Percentiles rank a stretch among this genome's conserved stretches.
These are phyloP conservation scores for Oreochromis mossambicus DNA, from an alignment of 2,797 vertebrate genomes.

Conservation along the genomic window DNA sequence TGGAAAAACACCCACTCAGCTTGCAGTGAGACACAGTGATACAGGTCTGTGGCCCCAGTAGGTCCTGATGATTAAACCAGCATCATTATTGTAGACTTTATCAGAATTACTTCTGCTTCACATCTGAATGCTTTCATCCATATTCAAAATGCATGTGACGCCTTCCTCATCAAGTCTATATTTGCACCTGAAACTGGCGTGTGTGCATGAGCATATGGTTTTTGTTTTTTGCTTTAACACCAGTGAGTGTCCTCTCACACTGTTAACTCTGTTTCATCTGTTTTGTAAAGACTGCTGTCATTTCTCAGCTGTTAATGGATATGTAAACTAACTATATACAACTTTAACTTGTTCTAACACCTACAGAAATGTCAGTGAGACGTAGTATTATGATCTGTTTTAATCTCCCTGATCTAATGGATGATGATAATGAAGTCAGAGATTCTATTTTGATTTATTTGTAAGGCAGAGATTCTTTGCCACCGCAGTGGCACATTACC, in stretches of 20 bases:
- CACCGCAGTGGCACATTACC: not conserved
- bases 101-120: not conserved
- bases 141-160: not conserved
- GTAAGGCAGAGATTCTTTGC: not conserved
- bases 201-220: not conserved
- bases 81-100: conserved; percentile 29
- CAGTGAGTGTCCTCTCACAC: not conserved
- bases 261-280: not conserved
- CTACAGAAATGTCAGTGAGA: conserved; percentile 36
- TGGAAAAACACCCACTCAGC: not conserved
- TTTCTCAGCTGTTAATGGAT: conserved; percentile 19
- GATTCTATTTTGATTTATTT: conserved; percentile 17
- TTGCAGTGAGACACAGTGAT: not conserved
- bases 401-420: conserved; percentile 35
- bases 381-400: conserved; percentile 24
- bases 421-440: conserved; percentile 23
- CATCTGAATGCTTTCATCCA: not conserved
- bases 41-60: not conserved
- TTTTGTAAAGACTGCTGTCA: not conserved
- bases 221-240: not conserved
- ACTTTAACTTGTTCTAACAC: conserved; percentile 33
- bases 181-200: not conserved
- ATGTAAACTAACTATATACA: conserved; percentile 3
- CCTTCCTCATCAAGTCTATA: not conserved
- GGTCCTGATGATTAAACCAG: conserved; percentile 33